Percentiles rank a stretch among this genome's conserved stretches.
Evolutionary conservation across 2,888 invertebrate species (phyloP).

Genomic region (Sialis fuliginosa): DNA sequence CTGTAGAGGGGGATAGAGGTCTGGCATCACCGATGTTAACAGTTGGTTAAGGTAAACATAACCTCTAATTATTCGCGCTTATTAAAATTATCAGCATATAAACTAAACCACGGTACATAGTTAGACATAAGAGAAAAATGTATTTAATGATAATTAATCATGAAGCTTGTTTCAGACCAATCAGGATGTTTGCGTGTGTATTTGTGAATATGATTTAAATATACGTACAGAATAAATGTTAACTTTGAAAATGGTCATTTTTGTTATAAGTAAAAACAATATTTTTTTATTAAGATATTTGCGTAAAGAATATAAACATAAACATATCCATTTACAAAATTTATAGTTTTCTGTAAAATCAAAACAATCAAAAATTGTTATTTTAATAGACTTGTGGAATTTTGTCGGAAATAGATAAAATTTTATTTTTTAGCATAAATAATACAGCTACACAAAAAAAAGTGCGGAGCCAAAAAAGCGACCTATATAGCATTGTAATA

Average conservation of each 20-base stretch:
- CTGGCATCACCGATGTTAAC: conserved; percentile 1
- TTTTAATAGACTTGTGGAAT: too few relatives aligned
- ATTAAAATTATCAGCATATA: conserved; percentile 3
- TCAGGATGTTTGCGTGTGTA: background rate
- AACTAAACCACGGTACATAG: background rate
- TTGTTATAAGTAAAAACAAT: background rate
- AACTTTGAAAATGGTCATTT: background rate
- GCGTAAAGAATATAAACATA: background rate
- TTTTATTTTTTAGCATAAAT: too few relatives aligned
- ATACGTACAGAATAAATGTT: background rate
- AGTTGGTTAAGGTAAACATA: conserved; percentile 3
- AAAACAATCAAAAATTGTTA: too few relatives aligned
- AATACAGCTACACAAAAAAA: too few relatives aligned
- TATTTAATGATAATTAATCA: background rate
- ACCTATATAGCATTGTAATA: too few relatives aligned
- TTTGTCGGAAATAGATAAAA: too few relatives aligned
- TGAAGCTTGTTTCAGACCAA: background rate
- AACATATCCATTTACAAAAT: background rate
- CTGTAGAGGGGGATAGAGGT: too few relatives aligned
- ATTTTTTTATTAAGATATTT: background rate
- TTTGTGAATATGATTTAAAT: background rate
- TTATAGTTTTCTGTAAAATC: too few relatives aligned
- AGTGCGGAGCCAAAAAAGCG: too few relatives aligned
- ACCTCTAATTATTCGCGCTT: conserved; percentile 3
- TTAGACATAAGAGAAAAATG: background rate